Conservation (phyloP, 2,888 invertebrate genomes). For the Mythimna ferrago region DNA sequence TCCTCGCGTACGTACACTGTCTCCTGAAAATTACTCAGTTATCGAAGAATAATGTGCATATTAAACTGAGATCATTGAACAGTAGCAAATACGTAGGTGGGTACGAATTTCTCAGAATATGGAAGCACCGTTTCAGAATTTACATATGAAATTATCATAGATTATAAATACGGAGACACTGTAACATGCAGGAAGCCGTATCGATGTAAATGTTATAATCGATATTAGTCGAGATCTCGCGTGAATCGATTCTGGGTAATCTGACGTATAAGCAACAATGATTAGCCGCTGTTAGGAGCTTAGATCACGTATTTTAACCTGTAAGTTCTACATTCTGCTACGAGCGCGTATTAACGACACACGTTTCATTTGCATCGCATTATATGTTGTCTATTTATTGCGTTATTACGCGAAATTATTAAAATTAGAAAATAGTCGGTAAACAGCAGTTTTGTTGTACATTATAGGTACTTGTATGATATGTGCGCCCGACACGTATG, state of each 20-base stretch:
- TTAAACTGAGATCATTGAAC: slow-evolving; percentile 48
- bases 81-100: slow-evolving; percentile 61
- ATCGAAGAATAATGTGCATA: slow-evolving; percentile 37
- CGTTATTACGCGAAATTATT: slow-evolving; percentile 83
- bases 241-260: slow-evolving; percentile 84
- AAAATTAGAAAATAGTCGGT: slow-evolving; percentile 81
- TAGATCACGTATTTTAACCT: slow-evolving; percentile 77
- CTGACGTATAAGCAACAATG: slow-evolving; percentile 80
- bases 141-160: slow-evolving; percentile 83
- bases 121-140: slow-evolving; percentile 74
- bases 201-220: slow-evolving; percentile 85
- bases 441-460: slow-evolving; percentile 78
- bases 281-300: slow-evolving; percentile 79
- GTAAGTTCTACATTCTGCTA: slow-evolving; percentile 73
- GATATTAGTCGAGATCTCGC: slow-evolving; percentile 82
- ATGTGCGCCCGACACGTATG: slow-evolving; percentile 69
- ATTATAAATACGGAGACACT: slow-evolving; percentile 75
- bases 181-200: slow-evolving; percentile 76
- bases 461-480: slow-evolving; percentile 69
- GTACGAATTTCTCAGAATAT: slow-evolving; percentile 72
- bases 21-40: slow-evolving; percentile 45
- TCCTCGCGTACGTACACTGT: background rate
- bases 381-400: slow-evolving; percentile 80
- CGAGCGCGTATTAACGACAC: slow-evolving; percentile 74
- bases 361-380: slow-evolving; percentile 83